Conservation (phyloP, 1,140 invertebrate genomes). For the Conus betulinus region DNA sequence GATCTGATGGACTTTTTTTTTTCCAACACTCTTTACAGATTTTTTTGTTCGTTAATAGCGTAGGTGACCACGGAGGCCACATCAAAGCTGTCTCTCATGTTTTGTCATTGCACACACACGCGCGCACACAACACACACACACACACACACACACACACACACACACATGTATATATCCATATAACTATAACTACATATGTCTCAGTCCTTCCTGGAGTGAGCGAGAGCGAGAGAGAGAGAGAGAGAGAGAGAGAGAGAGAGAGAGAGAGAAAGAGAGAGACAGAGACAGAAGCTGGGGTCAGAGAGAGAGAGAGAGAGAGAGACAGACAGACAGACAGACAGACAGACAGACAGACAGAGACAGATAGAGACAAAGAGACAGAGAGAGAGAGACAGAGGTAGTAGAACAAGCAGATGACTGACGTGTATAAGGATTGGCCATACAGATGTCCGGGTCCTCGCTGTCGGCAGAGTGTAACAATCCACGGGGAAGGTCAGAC, state of each 20-base stretch:
- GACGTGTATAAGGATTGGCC: constrained; percentile 61
- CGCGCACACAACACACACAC: no score
- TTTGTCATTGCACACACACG: no score
- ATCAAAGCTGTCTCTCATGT: no score
- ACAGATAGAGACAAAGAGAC: not conserved
- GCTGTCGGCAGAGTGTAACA: constrained; percentile 60
- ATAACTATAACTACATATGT: no score
- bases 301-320: not conserved
- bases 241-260: constrained; percentile 15
- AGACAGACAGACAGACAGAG: not conserved
- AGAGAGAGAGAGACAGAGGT: not conserved
- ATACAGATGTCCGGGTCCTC: constrained; percentile 54
- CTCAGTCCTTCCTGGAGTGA: no score
- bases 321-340: not conserved
- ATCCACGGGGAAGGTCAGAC: constrained; percentile 47
- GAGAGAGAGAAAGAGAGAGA: not conserved
- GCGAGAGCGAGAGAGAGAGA: not conserved
- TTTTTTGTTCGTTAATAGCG: no score
- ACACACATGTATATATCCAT: no score
- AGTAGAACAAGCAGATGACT: not conserved
- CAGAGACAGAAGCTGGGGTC: not conserved
- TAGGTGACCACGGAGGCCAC: no score
- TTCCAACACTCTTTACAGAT: no score
- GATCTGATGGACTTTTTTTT: no score
- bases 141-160: no score